Conservation (phyloP, 1,140 invertebrate species). For the Hycleus cichorii region DNA sequence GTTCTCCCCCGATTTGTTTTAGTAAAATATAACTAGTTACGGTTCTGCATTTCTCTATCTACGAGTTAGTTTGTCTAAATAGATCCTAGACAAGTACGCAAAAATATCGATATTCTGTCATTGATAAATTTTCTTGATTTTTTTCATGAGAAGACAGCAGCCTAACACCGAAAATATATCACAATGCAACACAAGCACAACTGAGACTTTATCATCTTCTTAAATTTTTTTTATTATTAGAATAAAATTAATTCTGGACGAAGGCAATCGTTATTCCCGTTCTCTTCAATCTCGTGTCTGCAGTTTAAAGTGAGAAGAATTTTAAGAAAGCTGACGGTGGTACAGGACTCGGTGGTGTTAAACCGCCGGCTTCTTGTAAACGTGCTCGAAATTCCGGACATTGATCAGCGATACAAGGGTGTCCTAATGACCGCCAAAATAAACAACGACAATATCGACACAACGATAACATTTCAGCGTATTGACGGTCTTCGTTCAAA, state of each 20-base stretch:
- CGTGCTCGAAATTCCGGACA: conserved; percentile 72
- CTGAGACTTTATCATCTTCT: not conserved
- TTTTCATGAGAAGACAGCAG: too few species aligned
- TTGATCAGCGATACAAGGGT: conserved; percentile 81
- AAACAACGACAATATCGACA: conserved; percentile 93
- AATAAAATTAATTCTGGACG: conserved; percentile 5
- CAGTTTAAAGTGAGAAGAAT: conserved; percentile 74
- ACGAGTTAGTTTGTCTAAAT: too few species aligned
- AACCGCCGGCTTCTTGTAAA: conserved; percentile 66
- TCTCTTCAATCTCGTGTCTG: too few species aligned
- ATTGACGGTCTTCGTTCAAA: conserved; percentile 76
- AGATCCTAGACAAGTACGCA: too few species aligned
- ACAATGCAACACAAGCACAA: conserved; percentile 33
- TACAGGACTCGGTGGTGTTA: conserved; percentile 74
- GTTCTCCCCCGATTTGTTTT: too few species aligned
- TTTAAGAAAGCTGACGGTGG: conserved; percentile 83
- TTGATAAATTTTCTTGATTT: too few species aligned
- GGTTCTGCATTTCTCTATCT: too few species aligned
- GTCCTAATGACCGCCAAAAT: conserved; percentile 90
- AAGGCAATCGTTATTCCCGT: conserved; percentile 1
- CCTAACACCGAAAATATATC: conserved; percentile 16
- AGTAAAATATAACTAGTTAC: too few species aligned
- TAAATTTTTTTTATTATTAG: not conserved
- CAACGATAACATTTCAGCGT: conserved; percentile 88
- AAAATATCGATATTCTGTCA: too few species aligned